Conservation (phyloP, 53 echinoderm and acorn worm species). For the Paracentrotus lividus region DNA sequence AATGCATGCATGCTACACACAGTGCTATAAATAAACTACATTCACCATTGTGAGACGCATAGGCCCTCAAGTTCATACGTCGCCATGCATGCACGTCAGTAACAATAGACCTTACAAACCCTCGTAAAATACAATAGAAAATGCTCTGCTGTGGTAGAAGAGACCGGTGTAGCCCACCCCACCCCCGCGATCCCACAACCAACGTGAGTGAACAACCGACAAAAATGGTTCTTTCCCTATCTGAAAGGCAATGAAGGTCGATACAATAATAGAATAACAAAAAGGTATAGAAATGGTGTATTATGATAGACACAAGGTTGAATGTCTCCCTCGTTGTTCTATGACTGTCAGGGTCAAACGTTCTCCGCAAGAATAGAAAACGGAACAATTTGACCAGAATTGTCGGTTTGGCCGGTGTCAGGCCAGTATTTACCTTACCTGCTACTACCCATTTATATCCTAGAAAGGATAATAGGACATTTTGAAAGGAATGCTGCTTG, state of each 20-base stretch:
- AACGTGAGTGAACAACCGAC: neutral
- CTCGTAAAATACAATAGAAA: constrained; percentile 12
- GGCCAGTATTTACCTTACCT: neutral
- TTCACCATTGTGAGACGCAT: neutral
- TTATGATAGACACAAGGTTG: neutral
- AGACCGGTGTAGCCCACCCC: constrained; percentile 1
- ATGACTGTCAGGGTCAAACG: constrained; percentile 38
- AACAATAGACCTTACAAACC: constrained; percentile 40
- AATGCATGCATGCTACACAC: neutral
- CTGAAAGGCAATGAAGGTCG: neutral
- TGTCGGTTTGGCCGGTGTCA: neutral
- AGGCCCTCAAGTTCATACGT: neutral
- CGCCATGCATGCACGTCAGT: neutral
- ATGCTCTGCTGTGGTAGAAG: neutral
- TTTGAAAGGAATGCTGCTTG: constrained; percentile 5
- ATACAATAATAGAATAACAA: neutral
- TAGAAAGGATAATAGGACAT: neutral
- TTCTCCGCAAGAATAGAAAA: neutral
- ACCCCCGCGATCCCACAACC: neutral
- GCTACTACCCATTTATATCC: neutral
- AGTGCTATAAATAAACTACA: neutral
- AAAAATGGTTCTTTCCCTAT: constrained; percentile 29
- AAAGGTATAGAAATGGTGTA: constrained; percentile 25
- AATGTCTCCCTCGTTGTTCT: constrained; percentile 50
- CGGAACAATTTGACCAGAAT: neutral